These are phyloP conservation scores for Halocynthia roretzi DNA, from an alignment of 23 tunicate species.

Conservation along the genomic window DNA sequence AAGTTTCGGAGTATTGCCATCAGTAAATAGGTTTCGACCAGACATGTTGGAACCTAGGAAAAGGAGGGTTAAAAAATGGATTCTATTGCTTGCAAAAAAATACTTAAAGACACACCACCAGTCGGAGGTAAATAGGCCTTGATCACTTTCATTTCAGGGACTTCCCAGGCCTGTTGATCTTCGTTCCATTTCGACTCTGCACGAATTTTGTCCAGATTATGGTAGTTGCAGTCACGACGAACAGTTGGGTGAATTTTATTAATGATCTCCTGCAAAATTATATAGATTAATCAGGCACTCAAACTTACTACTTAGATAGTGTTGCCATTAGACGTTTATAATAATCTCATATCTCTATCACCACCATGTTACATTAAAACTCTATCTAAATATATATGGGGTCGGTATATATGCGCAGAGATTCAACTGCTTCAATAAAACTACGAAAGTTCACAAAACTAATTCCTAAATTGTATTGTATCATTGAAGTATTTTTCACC, in stretches of 20 bases:
- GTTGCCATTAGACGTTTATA: too few species aligned
- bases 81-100: neutral
- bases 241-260: conserved; percentile 83
- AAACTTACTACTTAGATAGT: too few species aligned
- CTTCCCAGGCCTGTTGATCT: conserved; percentile 64
- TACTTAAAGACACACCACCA: neutral
- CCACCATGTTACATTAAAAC: too few species aligned
- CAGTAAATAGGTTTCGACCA: neutral
- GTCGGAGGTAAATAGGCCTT: conserved; percentile 66
- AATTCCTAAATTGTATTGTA: too few species aligned
- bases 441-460: too few species aligned
- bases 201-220: conserved; percentile 69
- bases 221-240: conserved; percentile 94
- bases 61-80: neutral
- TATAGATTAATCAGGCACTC: neutral
- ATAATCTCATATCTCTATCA: too few species aligned
- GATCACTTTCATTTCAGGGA: conserved; percentile 65
- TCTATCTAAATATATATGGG: too few species aligned
- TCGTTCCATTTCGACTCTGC: conserved; percentile 66
- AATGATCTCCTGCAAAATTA: conserved; percentile 42
- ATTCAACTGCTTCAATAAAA: too few species aligned
- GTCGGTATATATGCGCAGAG: too few species aligned
- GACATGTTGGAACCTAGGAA: neutral
- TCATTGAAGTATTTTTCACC: too few species aligned
- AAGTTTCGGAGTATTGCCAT: conserved; percentile 23